Evolutionary conservation across 2,888 invertebrate genomes (phyloP), one percentile per base, ranked within the genome.

Genomic region (Caenorhabditis sp.): DNA sequence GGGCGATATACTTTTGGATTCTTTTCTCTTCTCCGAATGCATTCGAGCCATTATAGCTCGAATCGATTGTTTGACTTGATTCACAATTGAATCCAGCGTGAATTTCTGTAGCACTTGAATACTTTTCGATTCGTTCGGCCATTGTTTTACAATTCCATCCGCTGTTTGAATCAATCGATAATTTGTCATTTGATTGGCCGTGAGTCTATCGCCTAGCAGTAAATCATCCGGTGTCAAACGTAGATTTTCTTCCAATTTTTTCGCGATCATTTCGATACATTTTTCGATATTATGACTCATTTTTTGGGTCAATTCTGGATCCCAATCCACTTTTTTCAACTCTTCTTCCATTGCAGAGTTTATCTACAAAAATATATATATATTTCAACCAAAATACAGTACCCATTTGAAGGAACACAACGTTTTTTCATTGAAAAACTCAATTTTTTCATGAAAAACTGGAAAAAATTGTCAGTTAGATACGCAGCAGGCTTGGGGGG

Each of bases 311-410:
- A 86, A 57, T 24, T 82, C 81, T 17, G 50, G 14, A 59, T 85
- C 85, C 84, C 85, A 86, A 14, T 79, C 81, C 12, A 86, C 82
- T 67, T 81, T 84, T 19, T 68, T 57, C 31, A 83, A 62, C 62
- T 86, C 86, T 62, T 83, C 80, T 57, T 81, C 77, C 70, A 86
- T 80, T 5, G 81, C 79, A 1, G 81, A 66, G 61, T 79, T 83
- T 50, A 86, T 67, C 76, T 78, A 36, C 26, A 76, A 58, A 24
- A 21, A 51, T 61, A 57, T 8, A n/a, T 36, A 8, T 8, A 36
- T 36, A 12, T 51, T 17, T 51, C n/a, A 5, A 8, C 14, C 10
- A 60, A 8, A 23, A 60, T n/a, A n/a, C n/a, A n/a, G n/a, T n/a
- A n/a, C n/a, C n/a, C n/a, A n/a, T n/a, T n/a, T n/a, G n/a, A n/a